phyloP scores from a whole-genome alignment of 2,113 vertebrate species.

The Chaenocephalus aceratus region DNA sequence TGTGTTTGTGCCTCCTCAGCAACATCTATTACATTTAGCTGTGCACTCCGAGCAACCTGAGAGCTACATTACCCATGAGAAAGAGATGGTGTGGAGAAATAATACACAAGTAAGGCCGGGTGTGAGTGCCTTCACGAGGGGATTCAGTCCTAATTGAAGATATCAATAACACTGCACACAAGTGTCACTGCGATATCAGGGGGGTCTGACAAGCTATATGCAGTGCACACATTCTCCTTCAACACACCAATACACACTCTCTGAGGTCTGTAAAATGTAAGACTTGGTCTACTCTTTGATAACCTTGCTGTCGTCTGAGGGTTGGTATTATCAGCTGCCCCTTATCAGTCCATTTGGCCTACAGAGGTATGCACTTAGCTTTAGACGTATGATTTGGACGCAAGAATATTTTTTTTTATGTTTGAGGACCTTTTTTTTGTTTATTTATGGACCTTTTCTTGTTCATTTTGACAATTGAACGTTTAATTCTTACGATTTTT shows the following conservation, averaged over 20 bases:
- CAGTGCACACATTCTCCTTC: constrained; percentile 33
- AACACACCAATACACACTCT: constrained; percentile 3
- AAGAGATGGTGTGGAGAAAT: constrained; percentile 18
- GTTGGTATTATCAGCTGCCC: not conserved
- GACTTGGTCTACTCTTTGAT: constrained; percentile 27
- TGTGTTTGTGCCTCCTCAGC: constrained; percentile 52
- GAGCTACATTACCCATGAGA: constrained; percentile 15
- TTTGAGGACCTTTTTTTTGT: not conserved
- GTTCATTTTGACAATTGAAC: not conserved
- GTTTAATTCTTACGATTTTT: not conserved
- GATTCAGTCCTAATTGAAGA: constrained; percentile 66
- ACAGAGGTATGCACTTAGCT: not conserved
- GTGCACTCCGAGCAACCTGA: constrained; percentile 12
- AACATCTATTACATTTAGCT: constrained; percentile 21
- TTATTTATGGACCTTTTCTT: not conserved
- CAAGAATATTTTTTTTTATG: not conserved
- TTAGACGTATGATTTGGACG: not conserved
- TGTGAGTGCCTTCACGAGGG: constrained; percentile 21
- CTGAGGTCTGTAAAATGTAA: constrained; percentile 21
- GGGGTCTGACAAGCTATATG: constrained; percentile 41
- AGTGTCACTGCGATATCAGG: constrained; percentile 27
- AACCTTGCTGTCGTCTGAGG: constrained; percentile 6
- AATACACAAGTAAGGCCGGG: constrained; percentile 43
- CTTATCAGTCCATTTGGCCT: not conserved
- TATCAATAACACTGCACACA: constrained; percentile 68